These are phyloP conservation scores for Artibeus lituratus DNA, from an alignment of 2,797 vertebrate genomes.

Conservation along the genomic window DNA sequence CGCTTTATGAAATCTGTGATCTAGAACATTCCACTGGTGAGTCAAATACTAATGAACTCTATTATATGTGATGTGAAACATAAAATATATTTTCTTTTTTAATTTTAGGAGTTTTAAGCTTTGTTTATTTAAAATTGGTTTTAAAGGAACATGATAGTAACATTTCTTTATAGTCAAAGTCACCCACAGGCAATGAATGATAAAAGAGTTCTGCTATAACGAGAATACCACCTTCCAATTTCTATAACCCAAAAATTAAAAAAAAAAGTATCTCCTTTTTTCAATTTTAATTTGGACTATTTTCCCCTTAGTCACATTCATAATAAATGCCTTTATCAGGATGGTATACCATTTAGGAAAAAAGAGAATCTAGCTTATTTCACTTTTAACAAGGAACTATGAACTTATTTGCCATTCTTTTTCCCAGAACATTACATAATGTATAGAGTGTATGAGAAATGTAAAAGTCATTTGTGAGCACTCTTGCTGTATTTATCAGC, in stretches of 20 bases:
- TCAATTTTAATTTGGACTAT: neutral
- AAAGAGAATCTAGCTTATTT: neutral
- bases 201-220: neutral
- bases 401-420: neutral
- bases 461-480: neutral
- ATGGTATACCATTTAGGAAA: neutral
- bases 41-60: neutral
- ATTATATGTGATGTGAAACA: neutral
- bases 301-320: neutral
- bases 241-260: neutral
- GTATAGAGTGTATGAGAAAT: neutral
- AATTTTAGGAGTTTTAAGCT: neutral
- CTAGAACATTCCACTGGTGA: neutral
- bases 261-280: neutral
- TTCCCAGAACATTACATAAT: neutral
- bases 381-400: neutral
- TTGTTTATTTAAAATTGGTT: neutral
- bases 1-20: neutral
- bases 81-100: neutral
- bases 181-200: neutral
- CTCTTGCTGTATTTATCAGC: neutral
- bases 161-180: neutral
- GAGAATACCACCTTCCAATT: no score
- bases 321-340: neutral
- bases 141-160: neutral